Conservation (phyloP, 1,140 invertebrate genomes). For the Oryzaephilus surinamensis region DNA sequence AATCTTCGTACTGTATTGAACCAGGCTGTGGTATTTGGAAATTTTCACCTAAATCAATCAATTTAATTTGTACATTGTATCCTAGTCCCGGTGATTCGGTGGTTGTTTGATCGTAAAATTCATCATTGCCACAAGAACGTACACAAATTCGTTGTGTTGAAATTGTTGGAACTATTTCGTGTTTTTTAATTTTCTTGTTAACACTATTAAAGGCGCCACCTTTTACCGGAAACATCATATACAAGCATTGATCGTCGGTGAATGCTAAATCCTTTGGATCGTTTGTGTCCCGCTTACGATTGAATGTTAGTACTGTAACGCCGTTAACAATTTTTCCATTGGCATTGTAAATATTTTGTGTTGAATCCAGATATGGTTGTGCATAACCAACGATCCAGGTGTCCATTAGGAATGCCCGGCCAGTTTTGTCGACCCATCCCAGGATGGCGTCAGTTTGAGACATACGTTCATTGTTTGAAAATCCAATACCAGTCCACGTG, state of each 20-base stretch:
- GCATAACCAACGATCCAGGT: slow-evolving; percentile 74
- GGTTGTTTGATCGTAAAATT: slow-evolving; percentile 40
- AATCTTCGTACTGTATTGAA: slow-evolving; percentile 57
- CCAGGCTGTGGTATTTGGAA: slow-evolving; percentile 58
- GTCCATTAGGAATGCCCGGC: slow-evolving; percentile 75
- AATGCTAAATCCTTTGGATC: slow-evolving; percentile 78
- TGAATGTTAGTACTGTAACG: slow-evolving; percentile 68
- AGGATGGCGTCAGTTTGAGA: slow-evolving; percentile 75
- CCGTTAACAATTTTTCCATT: slow-evolving; percentile 64
- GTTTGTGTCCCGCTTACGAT: slow-evolving; percentile 62
- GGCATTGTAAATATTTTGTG: slow-evolving; percentile 64
- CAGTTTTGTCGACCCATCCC: slow-evolving; percentile 73
- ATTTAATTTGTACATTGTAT: slow-evolving; percentile 63
- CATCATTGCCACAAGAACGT: slow-evolving; percentile 56
- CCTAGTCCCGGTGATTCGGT: slow-evolving; percentile 48
- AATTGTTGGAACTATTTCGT: slow-evolving; percentile 63
- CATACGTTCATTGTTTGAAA: slow-evolving; percentile 80
- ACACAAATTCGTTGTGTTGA: slow-evolving; percentile 77
- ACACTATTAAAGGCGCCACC: slow-evolving; percentile 75
- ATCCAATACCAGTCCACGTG: slow-evolving; percentile 89
- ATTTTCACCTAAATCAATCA: slow-evolving; percentile 64
- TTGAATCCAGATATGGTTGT: slow-evolving; percentile 61
- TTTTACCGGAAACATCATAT: slow-evolving; percentile 79
- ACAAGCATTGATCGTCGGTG: slow-evolving; percentile 69
- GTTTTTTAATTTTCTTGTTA: slow-evolving; percentile 78